Evolutionary conservation across 2,113 vertebrate species (phyloP), one percentile per base, ranked within the genome.

Genomic region (Tenrec ecaudatus): DNA sequence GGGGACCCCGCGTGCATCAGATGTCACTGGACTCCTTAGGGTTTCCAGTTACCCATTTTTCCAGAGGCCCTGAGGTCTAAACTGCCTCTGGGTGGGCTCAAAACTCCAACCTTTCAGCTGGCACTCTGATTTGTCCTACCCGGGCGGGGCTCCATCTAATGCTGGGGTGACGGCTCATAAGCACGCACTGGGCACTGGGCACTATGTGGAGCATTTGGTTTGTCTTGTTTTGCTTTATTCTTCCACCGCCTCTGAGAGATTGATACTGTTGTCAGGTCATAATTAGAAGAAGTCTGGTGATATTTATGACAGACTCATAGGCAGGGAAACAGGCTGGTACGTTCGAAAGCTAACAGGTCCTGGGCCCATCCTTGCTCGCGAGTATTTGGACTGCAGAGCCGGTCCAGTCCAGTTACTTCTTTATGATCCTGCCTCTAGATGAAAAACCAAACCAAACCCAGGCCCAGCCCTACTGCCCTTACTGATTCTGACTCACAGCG

Each of bases 401-500:
- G 4, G 3, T 20, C 33, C 0, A 2, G 3, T 22, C 22, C 25
- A n/a, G n/a, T 33, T 47, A n/a, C 7, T 11, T 53, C 6, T 60
- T 86, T 17, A 58, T n/a, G 57, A 23, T 57, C 64, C 69, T 38
- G 36, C 60, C 36, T 79, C 12, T 25, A 20, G 47, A 75, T 11
- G 76, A 86, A 23, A 5, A 36, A 0, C 31, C 3, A 2, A 36
- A 17, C 4, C 19, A 73, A 73, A 36, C n/a, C 69, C 33, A 66
- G 62, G 1, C 20, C 15, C 22, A 25, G n/a, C n/a, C n/a, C n/a
- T n/a, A 22, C n/a, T 33, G 31, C 14, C 22, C 17, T 33, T 10
- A 36, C 3, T 2, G 71, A 23, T 33, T 62, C 60, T 20, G 60
- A 62, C 17, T 62, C 60, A 8, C 15, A 14, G 47, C 47, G 47